phyloP scores from a whole-genome alignment of 2,113 vertebrate genomes.

The Anguilla japonica region DNA sequence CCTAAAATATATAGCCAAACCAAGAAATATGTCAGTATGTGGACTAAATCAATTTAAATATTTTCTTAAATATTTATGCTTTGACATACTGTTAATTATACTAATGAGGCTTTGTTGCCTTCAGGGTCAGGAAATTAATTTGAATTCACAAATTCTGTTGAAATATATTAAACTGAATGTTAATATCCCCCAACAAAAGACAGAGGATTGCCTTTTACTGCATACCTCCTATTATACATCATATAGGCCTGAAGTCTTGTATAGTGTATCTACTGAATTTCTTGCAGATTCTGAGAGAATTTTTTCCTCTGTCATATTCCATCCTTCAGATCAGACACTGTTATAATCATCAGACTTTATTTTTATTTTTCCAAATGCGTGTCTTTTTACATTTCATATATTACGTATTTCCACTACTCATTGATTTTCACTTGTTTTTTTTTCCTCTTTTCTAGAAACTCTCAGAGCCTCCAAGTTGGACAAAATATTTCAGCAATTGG shows the following conservation, averaged over 20 bases:
- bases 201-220: too few species aligned
- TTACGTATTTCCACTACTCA: neutral
- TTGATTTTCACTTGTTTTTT: neutral
- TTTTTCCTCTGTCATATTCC: neutral
- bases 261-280: neutral
- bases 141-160: too few species aligned
- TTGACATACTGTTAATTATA: neutral
- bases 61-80: neutral
- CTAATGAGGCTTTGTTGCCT: too few species aligned
- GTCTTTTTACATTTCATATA: neutral
- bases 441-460: neutral
- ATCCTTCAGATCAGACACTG: neutral
- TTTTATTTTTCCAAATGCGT: neutral
- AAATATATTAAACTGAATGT: too few species aligned
- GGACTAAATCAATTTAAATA: neutral
- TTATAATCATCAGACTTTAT: neutral
- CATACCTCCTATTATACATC: too few species aligned
- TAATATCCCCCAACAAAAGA: too few species aligned
- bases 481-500: neutral
- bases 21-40: neutral
- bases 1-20: too few species aligned
- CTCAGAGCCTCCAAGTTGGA: slow-evolving; percentile 5
- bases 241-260: too few species aligned
- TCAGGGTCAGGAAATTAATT: too few species aligned
- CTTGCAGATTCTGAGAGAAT: neutral